These are phyloP conservation scores for Laspeyria flexula DNA, from an alignment of 2,888 invertebrate genomes.

Conservation along the genomic window DNA sequence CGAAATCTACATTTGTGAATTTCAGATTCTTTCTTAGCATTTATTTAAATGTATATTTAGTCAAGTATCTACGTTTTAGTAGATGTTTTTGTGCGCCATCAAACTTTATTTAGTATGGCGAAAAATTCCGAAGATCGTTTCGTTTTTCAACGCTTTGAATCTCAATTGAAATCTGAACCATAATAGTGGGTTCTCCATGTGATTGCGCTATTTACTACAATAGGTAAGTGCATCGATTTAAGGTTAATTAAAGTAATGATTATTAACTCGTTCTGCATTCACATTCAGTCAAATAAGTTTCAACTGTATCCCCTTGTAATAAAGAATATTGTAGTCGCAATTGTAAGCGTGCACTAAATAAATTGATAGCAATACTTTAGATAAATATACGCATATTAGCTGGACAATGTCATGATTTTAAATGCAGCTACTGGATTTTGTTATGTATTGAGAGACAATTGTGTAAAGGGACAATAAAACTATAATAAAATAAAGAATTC, in stretches of 20 bases:
- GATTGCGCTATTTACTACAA: constrained; percentile 57
- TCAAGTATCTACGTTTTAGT: constrained; percentile 23
- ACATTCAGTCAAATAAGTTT: constrained; percentile 43
- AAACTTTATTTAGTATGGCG: constrained; percentile 20
- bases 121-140: constrained; percentile 9
- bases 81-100: constrained; percentile 7
- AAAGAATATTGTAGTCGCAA: constrained; percentile 40
- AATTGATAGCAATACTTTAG: constrained; percentile 46
- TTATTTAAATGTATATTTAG: constrained; percentile 20
- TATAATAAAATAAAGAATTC: constrained; percentile 27
- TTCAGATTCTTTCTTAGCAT: constrained; percentile 18
- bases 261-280: constrained; percentile 57
- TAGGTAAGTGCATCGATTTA: constrained; percentile 72
- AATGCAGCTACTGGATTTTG: neutral
- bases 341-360: constrained; percentile 42
- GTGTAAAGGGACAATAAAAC: too few species aligned
- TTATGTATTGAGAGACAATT: neutral
- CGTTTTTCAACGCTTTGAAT: constrained; percentile 16
- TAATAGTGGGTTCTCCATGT: constrained; percentile 40
- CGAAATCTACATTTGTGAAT: constrained; percentile 34
- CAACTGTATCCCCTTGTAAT: constrained; percentile 47
- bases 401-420: constrained; percentile 26
- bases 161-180: constrained; percentile 48
- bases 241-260: constrained; percentile 76
- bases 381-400: constrained; percentile 37